Evolutionary conservation across 2,797 vertebrate genomes (phyloP), one percentile per base, ranked within the genome.

Genomic region (Eupleurogrammus muticus): DNA sequence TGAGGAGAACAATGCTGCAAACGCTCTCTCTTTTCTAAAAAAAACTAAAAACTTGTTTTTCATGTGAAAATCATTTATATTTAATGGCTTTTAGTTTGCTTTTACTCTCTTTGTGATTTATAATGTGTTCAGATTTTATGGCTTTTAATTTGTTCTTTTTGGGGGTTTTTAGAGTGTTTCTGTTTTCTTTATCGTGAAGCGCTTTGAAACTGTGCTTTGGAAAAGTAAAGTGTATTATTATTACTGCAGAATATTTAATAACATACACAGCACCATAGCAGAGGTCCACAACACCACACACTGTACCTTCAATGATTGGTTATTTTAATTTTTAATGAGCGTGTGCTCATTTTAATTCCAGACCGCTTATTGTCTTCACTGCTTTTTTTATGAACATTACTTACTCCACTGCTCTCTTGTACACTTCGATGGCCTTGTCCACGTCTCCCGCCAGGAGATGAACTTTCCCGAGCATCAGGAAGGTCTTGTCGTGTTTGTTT

Each of bases 371-470:
- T 20, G 21, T 50, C 67, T 21, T 34, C 21, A 52, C 17, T 6
- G 57, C n/a, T 44, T 52, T 46, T 47, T n/a, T n/a, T n/a, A n/a
- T 21, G 12, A 38, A 44, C n/a, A 35, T 19, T 8, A 94, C 98
- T 96, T 92, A 99, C 98, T 98, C 96, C 52, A 99, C 91, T 0
- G 96, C 97, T 59, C 92, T 96, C 90, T 95, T 96, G 55, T 97
- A 99, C 82, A 97, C 93, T 42, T 97, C 96, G 0, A 97, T 93
- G 82, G 98, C 97, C 75, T 95, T 96, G 63, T 97, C 95, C 0
- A 79, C 85, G 28, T 97, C 86, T 56, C 97, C 97, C 56, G 96
- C 94, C 92, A 97, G 73, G 36, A 99, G 64, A 70, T 96, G 93
- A 66, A 97, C 95, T 83, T 97, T 98, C 52, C 97, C 98, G 40